Base-by-base conservation (phyloP, 2,113 vertebrate genomes). In the Petrocephalus microphthalmus region DNA sequence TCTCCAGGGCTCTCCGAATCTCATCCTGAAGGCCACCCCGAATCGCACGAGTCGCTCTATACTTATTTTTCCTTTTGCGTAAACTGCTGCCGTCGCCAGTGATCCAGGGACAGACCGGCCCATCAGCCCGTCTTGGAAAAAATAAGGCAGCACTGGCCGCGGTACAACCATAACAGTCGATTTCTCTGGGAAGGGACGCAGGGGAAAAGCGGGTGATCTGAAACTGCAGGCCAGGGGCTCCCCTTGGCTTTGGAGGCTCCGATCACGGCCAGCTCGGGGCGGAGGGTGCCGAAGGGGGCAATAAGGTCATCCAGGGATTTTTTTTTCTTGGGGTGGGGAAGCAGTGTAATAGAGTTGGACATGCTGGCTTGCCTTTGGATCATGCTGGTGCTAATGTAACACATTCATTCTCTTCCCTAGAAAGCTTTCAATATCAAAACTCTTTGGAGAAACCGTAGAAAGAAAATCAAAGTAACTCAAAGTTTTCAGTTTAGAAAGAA, bases 161-260 rank as follows among this genome's bases (percentile, higher is more conserved):
- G n/a, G 42, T 67, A 56, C 87, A 90, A 90, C n/a, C 56, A 37
- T 78, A 92, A 87, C 37, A 91, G 86, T 90, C 81, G 57, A 82
- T 78, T 53, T 87, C 37, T 82, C 92, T 90, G 88, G 83, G 13
- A 25, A 29, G 86, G 90, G 87, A 83, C 87, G 45, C 67, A 84
- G 57, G 54, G 71, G 13, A 85, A 91, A 49, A 88, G 88, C 89
- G 60, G 89, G 91, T 90, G 92, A 91, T 87, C 86, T 92, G 93
- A 94, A 94, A 94, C 91, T 91, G 91, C 92, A 90, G 93, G 91
- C 89, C 91, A 89, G 89, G 90, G 47, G 88, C 89, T 88, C 84
- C 86, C 88, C 88, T 89, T 94, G 94, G 93, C 91, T 94, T 92
- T 93, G 90, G 92, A 90, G 91, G 88, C 89, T 89, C 87, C 89